Evolutionary conservation across 1,140 invertebrate species (phyloP), one percentile per base, ranked within the genome.

Genomic region (Drosophila persimilis): DNA sequence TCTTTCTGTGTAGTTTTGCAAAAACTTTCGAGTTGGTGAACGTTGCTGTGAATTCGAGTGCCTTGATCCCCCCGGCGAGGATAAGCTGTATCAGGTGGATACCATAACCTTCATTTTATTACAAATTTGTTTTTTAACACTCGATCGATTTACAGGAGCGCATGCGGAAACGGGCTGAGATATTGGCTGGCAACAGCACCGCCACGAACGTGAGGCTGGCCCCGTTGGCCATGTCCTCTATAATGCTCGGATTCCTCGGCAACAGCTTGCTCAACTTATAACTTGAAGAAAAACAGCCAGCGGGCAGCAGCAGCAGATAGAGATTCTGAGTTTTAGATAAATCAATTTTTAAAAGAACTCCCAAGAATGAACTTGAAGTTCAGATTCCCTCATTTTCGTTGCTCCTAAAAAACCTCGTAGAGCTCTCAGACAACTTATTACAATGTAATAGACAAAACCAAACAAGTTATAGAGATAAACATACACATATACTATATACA

Each of bases 31-130:
- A 22, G 95, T 95, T 26, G 95, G 95, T 35, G 94, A 95, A 88
- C 92, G 94, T 35, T 96, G 95, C 90, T 96, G 95, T 86, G 95
- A 96, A 73, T 96, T 96, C 80, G 94, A 95, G 80, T 96, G 95
- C 80, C 92, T 96, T 45, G 95, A 96, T 91, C 94, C 94, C 1
- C 94, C 94, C 0, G 94, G 94, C 0, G 93, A 94, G 71, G 93
- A 94, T 80, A 92, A 91, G 17, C 90, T 92, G n/a, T 94, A 94
- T 90, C 91, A 26, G 24, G 24, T 26, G 24, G 24, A 26, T 26
- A 26, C 17, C 9, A 0, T 7, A 13, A 24, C 2, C n/a, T 17
- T n/a, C 3, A 45, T 35, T n/a, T 44, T 8, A 44, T 44, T 26
- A 5, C 5, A 13, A 1, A 20, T 20, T 9, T 24, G 5, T 29